Base-by-base conservation (phyloP, 1,140 invertebrate species). In the Hycleus cichorii region DNA sequence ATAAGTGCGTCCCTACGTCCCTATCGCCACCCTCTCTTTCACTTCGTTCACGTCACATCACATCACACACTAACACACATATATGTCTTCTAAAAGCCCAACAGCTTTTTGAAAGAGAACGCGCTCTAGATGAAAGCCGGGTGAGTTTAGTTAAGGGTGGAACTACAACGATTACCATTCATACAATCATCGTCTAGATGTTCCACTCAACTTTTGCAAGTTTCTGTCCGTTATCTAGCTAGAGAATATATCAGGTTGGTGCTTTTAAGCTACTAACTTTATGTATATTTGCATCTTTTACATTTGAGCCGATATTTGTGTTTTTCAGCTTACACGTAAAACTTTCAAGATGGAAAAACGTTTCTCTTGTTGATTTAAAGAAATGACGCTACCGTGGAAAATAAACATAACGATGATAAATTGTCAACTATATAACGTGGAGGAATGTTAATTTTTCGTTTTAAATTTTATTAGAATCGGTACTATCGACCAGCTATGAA, bases 171-270 rank as follows among this genome's bases (percentile, higher is more conserved):
- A 32, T 7, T 32, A 46, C 26, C 51, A 42, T 43, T 43, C 25
- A 43, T 43, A 40, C 49, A 38, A 44, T 47, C 47, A 47, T 54
- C 51, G 42, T 43, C 44, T 42, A 50, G 49, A 61, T 57, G 47
- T 55, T 61, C 59, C 48, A 61, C 49, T 76, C n/a, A 79, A 69
- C 58, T 77, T 75, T 38, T 75, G 70, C n/a, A 75, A 73, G 62
- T 66, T 67, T 63, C 55, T 63, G 60, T 69, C 70, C 72, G 27
- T 67, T 57, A 50, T 72, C 32, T 7, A 61, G 53, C 59, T 5
- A 40, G 59, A 27, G 59, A 52, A 61, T 57, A 61, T 61, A 61
- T 57, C 59, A 50, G 27, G 46, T 47, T 59, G 54, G 54, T 59
- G 58, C 58, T 59, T 59, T 59, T 59, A 59, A 47, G 47, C 39